Evolutionary conservation across 2,888 invertebrate species (phyloP), one percentile per base, ranked within the genome.

Genomic region (Eupelmus urozonus): DNA sequence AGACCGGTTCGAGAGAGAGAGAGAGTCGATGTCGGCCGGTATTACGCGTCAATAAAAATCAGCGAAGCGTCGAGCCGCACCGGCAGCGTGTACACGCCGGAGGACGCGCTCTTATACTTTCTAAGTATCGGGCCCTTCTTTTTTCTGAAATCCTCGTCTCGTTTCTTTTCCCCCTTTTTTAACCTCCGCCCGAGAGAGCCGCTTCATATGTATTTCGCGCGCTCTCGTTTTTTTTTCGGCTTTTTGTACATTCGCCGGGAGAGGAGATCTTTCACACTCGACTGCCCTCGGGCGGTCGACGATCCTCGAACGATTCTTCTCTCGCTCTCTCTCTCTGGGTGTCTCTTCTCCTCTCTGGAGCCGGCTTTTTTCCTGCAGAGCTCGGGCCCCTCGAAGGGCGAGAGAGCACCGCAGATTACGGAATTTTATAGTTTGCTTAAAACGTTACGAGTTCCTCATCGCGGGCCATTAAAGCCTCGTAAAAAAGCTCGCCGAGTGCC

Each of bases 11-110:
- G 34, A n/a, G 5, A 34, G 34, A 3, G n/a, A n/a, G 9, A 29
- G 66, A 23, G 23, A n/a, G n/a, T n/a, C n/a, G n/a, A 62, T 25
- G 78, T 69, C 70, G 74, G 74, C 82, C 82, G 81, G 82, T 83
- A 83, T 85, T 83, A 83, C 81, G 81, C 83, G 81, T 83, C 83
- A 84, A 84, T 86, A 84, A 85, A 84, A 84, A 85, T 85, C 84
- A 83, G 79, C 82, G 81, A 75, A 81, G 82, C 84, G 78, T 83
- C 81, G 75, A 81, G 73, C 65, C 79, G 67, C 9, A n/a, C 9
- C 9, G 34, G 34, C 9, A n/a, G 79, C 79, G 77, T 81, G 80
- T 81, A 80, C 82, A 77, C 74, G 78, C 76, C 45, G 16, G 2
- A 2, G 13, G 13, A 45, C 16, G 13, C 69, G 72, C 78, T 79